Evolutionary conservation across 2,888 invertebrate genomes (phyloP), one percentile per base, ranked within the genome.

Genomic region (Theristus sp.): DNA sequence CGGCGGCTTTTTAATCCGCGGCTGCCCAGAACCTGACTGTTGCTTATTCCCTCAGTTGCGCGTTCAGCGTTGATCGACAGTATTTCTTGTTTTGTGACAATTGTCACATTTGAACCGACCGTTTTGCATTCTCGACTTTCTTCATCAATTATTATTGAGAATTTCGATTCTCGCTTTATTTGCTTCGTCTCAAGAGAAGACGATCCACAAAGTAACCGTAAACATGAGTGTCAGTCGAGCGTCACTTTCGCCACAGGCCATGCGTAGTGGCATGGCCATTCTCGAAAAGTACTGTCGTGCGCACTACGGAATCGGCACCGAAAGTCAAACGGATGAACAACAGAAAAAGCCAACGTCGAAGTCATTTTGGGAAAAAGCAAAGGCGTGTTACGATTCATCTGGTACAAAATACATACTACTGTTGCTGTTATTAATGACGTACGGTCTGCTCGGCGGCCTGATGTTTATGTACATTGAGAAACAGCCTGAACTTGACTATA

Each of bases 401-500:
- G 63, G 61, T 17, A 24, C 60, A n/a, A 64, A 64, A 57, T 62
- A 64, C 38, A 2, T 64, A 1, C 25, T 65, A 17, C 57, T 62
- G 13, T 22, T 64, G 1, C 26, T 60, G n/a, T 25, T 63, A 22
- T 49, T 65, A 26, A 60, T 63, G 0, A n/a, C 31, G 27, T 62
- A 65, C 31, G 64, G 58, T 2, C 29, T 65, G 17, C 58, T 62
- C 17, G 65, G 65, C 1, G 65, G 64, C 10, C 54, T 58, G 25
- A 52, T 65, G 24, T 65, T 65, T 56, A 57, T 59, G 56, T 52
- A 49, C 31, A 53, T 65, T 20, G 65, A 65, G 57, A 49, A 47
- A 10, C 64, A 62, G 17, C 25, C 1, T n/a, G 29, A 61, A 58
- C 1, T 24, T 13, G 22, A 59, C 3, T 17, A n/a, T 17, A 26